phyloP scores from a whole-genome alignment of 2,797 vertebrate genomes.

The Sebastes elongatus region DNA sequence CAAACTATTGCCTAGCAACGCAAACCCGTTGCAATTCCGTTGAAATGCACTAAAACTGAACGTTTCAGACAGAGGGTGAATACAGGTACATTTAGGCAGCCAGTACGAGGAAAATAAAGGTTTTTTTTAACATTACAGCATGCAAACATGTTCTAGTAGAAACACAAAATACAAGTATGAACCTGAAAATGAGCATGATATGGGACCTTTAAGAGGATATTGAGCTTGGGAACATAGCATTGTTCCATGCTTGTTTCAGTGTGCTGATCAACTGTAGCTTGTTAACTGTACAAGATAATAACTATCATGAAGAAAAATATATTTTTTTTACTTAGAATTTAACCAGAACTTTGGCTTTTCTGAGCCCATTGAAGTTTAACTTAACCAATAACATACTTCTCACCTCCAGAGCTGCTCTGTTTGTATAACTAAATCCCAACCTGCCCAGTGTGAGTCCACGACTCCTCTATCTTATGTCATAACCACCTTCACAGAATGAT shows the following conservation, averaged over 20 bases:
- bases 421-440: conserved; percentile 22
- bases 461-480: conserved; percentile 36
- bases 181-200: too few relatives aligned
- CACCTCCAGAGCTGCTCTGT: conserved; percentile 14
- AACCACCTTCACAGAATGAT: conserved; percentile 39
- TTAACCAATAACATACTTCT: background rate
- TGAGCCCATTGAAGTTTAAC: background rate
- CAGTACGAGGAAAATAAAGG: too few relatives aligned
- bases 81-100: fast-evolving
- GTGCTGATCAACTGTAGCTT: background rate
- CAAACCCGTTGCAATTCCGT: too few relatives aligned
- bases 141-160: too few relatives aligned
- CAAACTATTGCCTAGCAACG: too few relatives aligned
- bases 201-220: background rate
- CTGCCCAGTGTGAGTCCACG: background rate
- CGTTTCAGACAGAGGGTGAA: too few relatives aligned
- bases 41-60: too few relatives aligned
- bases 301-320: background rate
- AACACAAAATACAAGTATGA: too few relatives aligned
- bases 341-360: background rate
- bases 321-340: background rate
- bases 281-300: background rate
- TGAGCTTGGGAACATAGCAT: background rate
- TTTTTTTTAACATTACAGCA: too few relatives aligned
- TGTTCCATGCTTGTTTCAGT: background rate